These are phyloP conservation scores for Hemicrepidius hirtus DNA, from an alignment of 2,888 invertebrate species.

Conservation along the genomic window DNA sequence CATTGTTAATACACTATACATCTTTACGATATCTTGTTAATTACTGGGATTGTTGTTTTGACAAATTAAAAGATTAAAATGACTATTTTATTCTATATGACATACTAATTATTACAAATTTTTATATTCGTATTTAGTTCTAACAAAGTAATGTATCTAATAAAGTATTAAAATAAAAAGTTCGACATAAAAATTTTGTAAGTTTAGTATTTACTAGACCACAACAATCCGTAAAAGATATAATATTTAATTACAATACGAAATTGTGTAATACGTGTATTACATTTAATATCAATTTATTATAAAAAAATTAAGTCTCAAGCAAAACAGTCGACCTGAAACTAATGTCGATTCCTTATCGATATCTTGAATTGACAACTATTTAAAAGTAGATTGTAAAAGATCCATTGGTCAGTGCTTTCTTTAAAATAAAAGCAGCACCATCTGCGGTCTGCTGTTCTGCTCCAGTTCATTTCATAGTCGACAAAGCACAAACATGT, in stretches of 20 bases:
- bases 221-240: conserved; percentile 19
- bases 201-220: not conserved
- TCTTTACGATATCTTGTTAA: conserved; percentile 24
- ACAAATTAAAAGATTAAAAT: not conserved
- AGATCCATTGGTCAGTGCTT: conserved; percentile 32
- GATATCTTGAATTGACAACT: conserved; percentile 31
- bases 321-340: conserved; percentile 35
- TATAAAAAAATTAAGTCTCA: conserved; percentile 24
- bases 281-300: conserved; percentile 17
- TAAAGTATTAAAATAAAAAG: not conserved
- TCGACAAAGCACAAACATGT: conserved; percentile 17
- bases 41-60: conserved; percentile 13
- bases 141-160: not conserved
- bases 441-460: conserved; percentile 5
- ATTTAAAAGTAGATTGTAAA: conserved; percentile 16
- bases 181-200: not conserved
- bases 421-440: conserved; percentile 7
- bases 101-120: not conserved
- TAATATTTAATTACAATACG: conserved; percentile 29
- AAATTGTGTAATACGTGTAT: conserved; percentile 3
- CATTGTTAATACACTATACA: conserved; percentile 27
- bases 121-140: not conserved
- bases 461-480: conserved; percentile 6
- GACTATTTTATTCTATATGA: too few relatives aligned
- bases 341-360: conserved; percentile 6